Conservation (phyloP, 2,113 vertebrate species). For the Pygoscelis adeliae region DNA sequence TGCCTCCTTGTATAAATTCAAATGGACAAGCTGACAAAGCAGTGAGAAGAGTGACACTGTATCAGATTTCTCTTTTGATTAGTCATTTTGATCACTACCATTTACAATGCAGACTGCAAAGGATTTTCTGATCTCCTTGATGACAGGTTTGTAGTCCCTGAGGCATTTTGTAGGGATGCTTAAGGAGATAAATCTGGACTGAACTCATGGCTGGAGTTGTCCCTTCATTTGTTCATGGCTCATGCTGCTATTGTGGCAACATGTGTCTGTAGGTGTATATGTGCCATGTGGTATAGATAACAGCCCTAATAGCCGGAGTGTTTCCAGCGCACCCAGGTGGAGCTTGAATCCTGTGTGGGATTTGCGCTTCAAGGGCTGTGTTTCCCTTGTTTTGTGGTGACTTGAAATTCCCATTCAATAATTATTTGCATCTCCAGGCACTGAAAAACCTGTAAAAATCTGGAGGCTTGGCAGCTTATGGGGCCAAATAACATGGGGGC, state of each 20-base stretch:
- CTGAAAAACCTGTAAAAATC: background rate
- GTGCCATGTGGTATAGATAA: background rate
- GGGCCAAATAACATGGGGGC: background rate
- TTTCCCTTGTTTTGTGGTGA: background rate
- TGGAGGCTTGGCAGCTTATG: background rate
- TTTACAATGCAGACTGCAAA: background rate
- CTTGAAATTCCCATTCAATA: background rate
- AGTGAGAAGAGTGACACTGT: background rate
- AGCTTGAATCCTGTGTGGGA: background rate
- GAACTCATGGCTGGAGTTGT: background rate
- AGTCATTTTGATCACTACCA: background rate
- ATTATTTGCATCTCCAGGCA: background rate
- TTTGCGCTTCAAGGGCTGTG: background rate
- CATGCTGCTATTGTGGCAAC: background rate
- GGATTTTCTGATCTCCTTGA: background rate
- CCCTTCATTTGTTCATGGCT: background rate
- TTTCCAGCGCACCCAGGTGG: accelerated
- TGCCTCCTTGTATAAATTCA: background rate
- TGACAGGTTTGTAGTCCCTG: background rate
- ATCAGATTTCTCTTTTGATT: background rate
- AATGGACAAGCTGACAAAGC: background rate
- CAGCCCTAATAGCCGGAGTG: background rate
- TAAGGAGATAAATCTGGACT: background rate
- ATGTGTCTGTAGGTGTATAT: too few species aligned
- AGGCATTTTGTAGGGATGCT: background rate